Percentiles rank a stretch among this genome's conserved stretches.
Evolutionary conservation across 2,113 vertebrate genomes (phyloP).

Genomic region (Oxyruncus cristatus): DNA sequence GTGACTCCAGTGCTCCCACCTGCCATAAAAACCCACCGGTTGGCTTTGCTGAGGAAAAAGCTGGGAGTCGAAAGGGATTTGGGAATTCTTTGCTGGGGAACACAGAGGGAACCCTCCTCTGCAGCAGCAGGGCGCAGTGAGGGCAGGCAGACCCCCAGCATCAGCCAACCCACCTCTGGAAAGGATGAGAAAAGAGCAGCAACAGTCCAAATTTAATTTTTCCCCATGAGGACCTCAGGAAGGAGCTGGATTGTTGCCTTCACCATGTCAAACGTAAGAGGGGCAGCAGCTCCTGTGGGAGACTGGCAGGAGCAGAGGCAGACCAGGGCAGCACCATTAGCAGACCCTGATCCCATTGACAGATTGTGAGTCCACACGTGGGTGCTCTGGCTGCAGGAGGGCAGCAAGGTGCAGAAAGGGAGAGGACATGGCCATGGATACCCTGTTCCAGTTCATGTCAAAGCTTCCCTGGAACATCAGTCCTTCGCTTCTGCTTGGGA

Average conservation of each 20-base stretch:
- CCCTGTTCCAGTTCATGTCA: neutral
- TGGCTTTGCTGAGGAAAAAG: neutral
- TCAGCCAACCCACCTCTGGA: neutral
- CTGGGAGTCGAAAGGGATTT: neutral
- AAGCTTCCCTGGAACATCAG: neutral
- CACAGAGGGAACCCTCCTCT: neutral
- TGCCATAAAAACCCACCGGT: neutral
- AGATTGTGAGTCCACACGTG: fast-evolving
- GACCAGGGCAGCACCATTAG: neutral
- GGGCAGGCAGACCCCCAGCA: neutral
- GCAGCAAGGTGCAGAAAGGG: neutral
- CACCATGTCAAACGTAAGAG: neutral
- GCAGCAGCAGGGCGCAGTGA: neutral
- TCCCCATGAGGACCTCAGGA: neutral
- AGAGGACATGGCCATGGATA: neutral
- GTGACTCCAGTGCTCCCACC: neutral
- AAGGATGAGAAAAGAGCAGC: neutral
- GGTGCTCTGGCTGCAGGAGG: neutral
- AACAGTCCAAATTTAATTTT: neutral
- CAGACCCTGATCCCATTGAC: neutral
- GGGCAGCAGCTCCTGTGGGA: neutral
- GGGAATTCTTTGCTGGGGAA: neutral
- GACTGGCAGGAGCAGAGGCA: neutral
- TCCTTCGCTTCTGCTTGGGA: neutral
- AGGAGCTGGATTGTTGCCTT: neutral